Evolutionary conservation across 2,888 invertebrate species (phyloP).

Genomic region (Boloria euphrosyne): DNA sequence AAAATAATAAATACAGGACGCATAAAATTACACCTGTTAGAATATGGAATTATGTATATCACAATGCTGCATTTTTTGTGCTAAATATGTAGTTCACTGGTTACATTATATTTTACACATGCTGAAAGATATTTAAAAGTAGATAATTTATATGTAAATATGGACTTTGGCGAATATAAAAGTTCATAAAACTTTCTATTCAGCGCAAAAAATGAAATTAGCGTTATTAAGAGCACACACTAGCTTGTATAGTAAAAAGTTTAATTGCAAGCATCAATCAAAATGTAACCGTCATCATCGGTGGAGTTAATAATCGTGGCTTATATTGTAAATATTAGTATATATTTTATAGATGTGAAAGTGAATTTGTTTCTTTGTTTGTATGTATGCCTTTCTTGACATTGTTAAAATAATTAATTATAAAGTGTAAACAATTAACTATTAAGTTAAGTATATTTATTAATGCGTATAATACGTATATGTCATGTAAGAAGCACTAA

Average conservation of each 20-base stretch:
- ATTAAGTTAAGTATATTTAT: too few relatives aligned
- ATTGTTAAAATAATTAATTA: too few relatives aligned
- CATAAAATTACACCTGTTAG: too few relatives aligned
- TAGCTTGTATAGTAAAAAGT: constrained; percentile 27
- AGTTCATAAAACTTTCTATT: constrained; percentile 28
- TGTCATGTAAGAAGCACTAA: too few relatives aligned
- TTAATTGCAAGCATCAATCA: constrained; percentile 42
- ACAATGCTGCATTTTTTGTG: too few relatives aligned
- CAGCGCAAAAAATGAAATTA: constrained; percentile 18
- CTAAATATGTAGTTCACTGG: too few relatives aligned
- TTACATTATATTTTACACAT: too few relatives aligned
- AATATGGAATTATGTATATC: too few relatives aligned
- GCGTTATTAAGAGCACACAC: constrained; percentile 36
- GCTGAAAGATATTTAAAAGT: not conserved
- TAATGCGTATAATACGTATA: too few relatives aligned
- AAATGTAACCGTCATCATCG: constrained; percentile 35
- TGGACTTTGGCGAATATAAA: not conserved
- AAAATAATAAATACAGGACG: too few relatives aligned
- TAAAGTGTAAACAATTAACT: too few relatives aligned
- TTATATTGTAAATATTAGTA: not conserved
- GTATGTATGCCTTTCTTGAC: not conserved
- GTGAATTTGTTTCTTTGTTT: constrained; percentile 5
- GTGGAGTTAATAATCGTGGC: constrained; percentile 21
- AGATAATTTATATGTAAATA: not conserved
- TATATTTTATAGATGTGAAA: not conserved